These are phyloP conservation scores for Emydocephalus ijimae DNA, from an alignment of 2,113 vertebrate species.

Conservation along the genomic window DNA sequence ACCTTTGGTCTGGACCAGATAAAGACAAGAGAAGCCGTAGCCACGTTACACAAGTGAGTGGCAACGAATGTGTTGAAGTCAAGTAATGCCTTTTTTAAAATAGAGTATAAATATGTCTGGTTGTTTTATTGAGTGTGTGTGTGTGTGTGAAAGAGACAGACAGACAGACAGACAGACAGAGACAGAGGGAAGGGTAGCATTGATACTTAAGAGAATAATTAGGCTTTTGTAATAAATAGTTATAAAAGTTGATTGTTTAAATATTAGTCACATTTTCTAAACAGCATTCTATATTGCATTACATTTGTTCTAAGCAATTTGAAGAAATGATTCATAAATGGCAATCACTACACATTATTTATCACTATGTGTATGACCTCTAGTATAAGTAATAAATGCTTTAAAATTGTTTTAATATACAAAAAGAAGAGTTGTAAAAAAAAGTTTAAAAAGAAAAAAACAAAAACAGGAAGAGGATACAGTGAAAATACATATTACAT, in stretches of 20 bases:
- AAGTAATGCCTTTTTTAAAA: neutral
- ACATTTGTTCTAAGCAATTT: neutral
- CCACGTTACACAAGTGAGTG: conserved; percentile 96
- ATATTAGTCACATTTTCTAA: neutral
- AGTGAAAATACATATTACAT: neutral
- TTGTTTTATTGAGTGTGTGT: neutral
- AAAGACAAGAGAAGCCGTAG: conserved; percentile 97
- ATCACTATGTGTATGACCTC: neutral
- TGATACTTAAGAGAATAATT: neutral
- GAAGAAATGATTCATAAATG: neutral
- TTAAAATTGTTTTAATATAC: neutral
- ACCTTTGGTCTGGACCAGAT: conserved; percentile 98
- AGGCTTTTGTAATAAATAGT: neutral
- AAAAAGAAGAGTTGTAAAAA: neutral
- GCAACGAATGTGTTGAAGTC: conserved; percentile 47
- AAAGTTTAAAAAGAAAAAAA: neutral
- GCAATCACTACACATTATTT: neutral
- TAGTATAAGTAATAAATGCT: neutral
- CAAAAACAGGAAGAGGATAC: neutral
- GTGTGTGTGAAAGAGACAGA: neutral
- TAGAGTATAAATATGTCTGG: accelerated
- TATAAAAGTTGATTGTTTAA: neutral
- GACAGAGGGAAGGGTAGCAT: neutral
- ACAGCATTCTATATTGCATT: neutral
- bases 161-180: neutral